phyloP scores from a whole-genome alignment of 2,888 invertebrate genomes.

The Erebia palarica region DNA sequence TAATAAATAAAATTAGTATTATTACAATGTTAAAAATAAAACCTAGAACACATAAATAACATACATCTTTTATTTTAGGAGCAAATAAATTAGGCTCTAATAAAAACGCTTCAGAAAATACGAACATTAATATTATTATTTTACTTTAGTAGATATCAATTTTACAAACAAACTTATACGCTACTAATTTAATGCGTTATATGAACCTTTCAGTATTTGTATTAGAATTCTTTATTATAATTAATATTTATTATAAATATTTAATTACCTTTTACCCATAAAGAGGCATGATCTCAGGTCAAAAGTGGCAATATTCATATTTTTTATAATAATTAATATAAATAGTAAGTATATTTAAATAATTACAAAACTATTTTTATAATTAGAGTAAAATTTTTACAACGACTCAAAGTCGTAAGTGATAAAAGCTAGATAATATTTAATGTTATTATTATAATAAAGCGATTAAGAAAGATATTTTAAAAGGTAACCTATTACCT shows the following conservation, averaged over 20 bases:
- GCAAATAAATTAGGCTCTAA: conserved; percentile 48
- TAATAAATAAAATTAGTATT: neutral
- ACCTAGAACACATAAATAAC: neutral
- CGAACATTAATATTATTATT: conserved; percentile 21
- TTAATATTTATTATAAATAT: neutral
- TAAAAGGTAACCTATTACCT: neutral
- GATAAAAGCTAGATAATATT: neutral
- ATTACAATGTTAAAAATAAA: neutral
- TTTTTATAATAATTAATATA: too few relatives aligned
- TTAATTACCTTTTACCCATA: too few relatives aligned
- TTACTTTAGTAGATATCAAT: conserved; percentile 12
- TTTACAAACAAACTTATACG: conserved; percentile 16
- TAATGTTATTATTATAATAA: too few relatives aligned
- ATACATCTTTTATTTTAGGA: neutral
- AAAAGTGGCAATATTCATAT: too few relatives aligned
- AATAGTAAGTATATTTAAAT: neutral
- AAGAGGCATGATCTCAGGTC: too few relatives aligned
- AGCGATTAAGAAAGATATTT: neutral
- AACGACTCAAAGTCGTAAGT: neutral
- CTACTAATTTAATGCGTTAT: neutral
- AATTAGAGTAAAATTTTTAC: neutral
- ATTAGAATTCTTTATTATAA: neutral
- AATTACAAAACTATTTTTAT: neutral
- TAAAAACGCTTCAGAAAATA: conserved; percentile 47
- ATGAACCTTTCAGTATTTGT: neutral